These are phyloP conservation scores for Beroe ovata DNA, from an alignment of 37 sponge, comb jelly and placozoan genomes.

Conservation along the genomic window DNA sequence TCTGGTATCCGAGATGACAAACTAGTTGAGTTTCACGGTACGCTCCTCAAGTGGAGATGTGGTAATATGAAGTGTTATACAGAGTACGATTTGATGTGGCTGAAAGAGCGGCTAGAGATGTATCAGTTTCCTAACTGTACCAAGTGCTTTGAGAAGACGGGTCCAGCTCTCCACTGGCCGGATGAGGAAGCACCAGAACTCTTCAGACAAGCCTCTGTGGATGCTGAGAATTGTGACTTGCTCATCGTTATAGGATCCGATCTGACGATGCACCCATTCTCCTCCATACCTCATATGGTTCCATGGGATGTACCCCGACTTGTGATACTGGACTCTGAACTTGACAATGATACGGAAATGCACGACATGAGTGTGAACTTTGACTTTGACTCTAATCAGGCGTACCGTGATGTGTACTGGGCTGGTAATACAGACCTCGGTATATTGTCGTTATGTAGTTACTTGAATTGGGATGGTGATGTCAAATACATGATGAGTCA, in stretches of 20 bases:
- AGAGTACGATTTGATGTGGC: conserved; percentile 30
- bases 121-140: conserved; percentile 61
- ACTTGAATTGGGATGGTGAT: conserved; percentile 38
- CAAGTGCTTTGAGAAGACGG: conserved; percentile 1
- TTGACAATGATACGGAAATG: conserved; percentile 1
- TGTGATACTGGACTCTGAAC: background rate
- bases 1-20: conserved; percentile 28
- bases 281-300: background rate
- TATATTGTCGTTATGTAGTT: conserved; percentile 3
- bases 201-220: conserved; percentile 40
- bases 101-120: conserved; percentile 40
- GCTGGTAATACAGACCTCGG: conserved; percentile 31
- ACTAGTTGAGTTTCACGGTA: conserved; percentile 16
- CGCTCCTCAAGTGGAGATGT: conserved; percentile 21
- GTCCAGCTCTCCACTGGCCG: background rate
- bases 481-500: conserved; percentile 40
- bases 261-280: background rate
- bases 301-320: conserved; percentile 64
- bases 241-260: conserved; percentile 64
- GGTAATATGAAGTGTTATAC: conserved; percentile 2
- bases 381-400: conserved; percentile 25
- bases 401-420: conserved; percentile 63
- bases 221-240: conserved; percentile 55
- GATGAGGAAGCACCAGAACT: background rate
- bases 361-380: conserved; percentile 27